These are phyloP conservation scores for Vulpes ferrilata DNA, from an alignment of 2,113 vertebrate genomes.

Conservation along the genomic window DNA sequence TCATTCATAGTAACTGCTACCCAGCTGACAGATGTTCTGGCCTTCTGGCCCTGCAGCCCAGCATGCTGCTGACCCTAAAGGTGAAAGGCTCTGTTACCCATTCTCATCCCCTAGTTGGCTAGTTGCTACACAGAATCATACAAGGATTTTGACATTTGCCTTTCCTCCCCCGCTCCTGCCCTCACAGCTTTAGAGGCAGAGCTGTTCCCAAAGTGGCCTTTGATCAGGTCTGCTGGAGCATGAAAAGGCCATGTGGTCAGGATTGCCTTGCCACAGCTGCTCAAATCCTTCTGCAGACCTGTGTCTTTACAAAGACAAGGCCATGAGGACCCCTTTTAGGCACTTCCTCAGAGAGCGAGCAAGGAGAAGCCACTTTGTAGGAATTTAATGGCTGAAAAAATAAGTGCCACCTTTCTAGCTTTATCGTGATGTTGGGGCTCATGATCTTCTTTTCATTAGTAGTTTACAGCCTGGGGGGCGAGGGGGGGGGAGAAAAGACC, in stretches of 20 bases:
- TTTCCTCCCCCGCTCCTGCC: conserved; percentile 76
- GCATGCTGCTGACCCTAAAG: conserved; percentile 30
- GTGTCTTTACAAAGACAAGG: not conserved
- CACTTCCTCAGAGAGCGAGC: not conserved
- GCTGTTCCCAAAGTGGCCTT: conserved; percentile 54
- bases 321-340: not conserved
- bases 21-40: conserved; percentile 62
- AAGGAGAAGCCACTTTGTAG: not conserved
- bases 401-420: not conserved
- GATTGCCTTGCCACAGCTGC: conserved; percentile 23
- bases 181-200: conserved; percentile 68
- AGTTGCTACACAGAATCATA: conserved; percentile 51
- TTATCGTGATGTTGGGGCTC: not conserved
- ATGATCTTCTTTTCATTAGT: not conserved
- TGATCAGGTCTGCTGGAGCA: conserved; percentile 20
- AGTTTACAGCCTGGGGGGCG: not conserved
- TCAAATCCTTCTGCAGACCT: conserved; percentile 5
- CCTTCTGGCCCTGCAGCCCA: not conserved
- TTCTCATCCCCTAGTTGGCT: conserved; percentile 52
- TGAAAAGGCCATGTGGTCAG: conserved; percentile 4
- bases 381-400: not conserved
- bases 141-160: conserved; percentile 83
- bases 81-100: conserved; percentile 13
- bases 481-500: not conserved
- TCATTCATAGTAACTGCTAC: conserved; percentile 39